phyloP scores from a whole-genome alignment of 2,797 vertebrate genomes.

The Mormyrops attenuatus region DNA sequence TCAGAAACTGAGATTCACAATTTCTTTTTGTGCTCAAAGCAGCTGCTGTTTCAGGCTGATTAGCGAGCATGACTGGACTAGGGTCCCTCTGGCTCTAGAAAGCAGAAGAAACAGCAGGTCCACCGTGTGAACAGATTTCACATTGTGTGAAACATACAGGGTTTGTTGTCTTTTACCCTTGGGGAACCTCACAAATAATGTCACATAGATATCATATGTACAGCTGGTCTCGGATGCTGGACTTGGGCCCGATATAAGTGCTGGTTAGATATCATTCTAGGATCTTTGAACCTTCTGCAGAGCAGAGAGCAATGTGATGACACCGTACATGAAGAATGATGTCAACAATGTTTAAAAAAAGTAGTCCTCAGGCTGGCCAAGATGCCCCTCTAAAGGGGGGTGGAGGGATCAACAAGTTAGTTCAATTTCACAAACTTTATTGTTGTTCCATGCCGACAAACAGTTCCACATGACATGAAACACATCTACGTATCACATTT shows the following conservation, averaged over 20 bases:
- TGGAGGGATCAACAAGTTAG: background rate
- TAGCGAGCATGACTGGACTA: background rate
- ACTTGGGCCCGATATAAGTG: background rate
- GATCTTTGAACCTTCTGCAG: background rate
- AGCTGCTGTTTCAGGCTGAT: background rate
- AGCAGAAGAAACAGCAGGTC: background rate
- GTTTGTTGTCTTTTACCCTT: slow-evolving; percentile 5
- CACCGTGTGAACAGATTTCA: background rate
- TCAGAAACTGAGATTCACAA: background rate
- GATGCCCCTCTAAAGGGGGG: slow-evolving; percentile 3
- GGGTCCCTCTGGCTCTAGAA: background rate
- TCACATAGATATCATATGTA: slow-evolving; percentile 2
- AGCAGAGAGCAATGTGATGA: background rate
- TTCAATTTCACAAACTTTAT: slow-evolving; percentile 10
- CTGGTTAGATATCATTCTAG: background rate
- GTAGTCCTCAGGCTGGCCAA: background rate
- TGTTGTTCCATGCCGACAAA: background rate
- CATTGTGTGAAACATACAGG: background rate
- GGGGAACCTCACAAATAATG: background rate
- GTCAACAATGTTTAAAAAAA: background rate
- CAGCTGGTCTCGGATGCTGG: background rate
- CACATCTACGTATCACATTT: slow-evolving; percentile 6
- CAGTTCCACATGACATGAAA: slow-evolving; percentile 12
- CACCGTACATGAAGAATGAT: background rate
- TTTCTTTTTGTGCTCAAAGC: background rate